Conservation (phyloP, 2,888 invertebrate genomes). For the Hemistola chrysoprasaria region DNA sequence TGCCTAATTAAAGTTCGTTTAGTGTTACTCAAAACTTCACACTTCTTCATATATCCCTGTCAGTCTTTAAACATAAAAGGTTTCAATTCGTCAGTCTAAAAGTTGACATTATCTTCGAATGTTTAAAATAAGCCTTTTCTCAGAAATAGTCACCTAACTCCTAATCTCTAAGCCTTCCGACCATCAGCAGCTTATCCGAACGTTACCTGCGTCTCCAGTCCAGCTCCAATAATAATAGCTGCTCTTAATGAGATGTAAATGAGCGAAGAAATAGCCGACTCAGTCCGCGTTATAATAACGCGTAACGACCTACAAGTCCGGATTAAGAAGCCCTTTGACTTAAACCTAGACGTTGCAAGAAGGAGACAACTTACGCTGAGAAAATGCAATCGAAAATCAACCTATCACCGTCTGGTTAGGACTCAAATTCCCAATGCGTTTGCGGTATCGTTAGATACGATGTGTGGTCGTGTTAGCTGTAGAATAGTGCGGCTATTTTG, state of each 20-base stretch:
- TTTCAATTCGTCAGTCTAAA: too few species aligned
- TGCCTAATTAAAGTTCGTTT: too few species aligned
- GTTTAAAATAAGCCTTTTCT: too few species aligned
- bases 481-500: constrained; percentile 80
- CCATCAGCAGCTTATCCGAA: constrained; percentile 18
- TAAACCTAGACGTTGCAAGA: constrained; percentile 65
- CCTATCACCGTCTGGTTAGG: constrained; percentile 39
- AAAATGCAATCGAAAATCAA: constrained; percentile 31
- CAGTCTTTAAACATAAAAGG: too few species aligned
- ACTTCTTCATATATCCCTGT: too few species aligned
- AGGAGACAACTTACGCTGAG: constrained; percentile 51
- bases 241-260: constrained; percentile 81
- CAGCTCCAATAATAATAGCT: constrained; percentile 75
- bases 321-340: constrained; percentile 83
- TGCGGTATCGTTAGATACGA: constrained; percentile 57
- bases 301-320: constrained; percentile 82
- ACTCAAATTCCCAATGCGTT: constrained; percentile 34
- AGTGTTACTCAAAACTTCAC: too few species aligned
- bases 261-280: constrained; percentile 78
- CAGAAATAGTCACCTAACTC: constrained; percentile 1
- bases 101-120: too few species aligned
- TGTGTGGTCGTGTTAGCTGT: constrained; percentile 64
- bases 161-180: background rate
- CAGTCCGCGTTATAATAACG: constrained; percentile 80
- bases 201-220: constrained; percentile 48